Percentiles rank a stretch among this genome's conserved stretches.
Evolutionary conservation across 2,797 vertebrate genomes (phyloP).

Genomic region (Gouania willdenowi): DNA sequence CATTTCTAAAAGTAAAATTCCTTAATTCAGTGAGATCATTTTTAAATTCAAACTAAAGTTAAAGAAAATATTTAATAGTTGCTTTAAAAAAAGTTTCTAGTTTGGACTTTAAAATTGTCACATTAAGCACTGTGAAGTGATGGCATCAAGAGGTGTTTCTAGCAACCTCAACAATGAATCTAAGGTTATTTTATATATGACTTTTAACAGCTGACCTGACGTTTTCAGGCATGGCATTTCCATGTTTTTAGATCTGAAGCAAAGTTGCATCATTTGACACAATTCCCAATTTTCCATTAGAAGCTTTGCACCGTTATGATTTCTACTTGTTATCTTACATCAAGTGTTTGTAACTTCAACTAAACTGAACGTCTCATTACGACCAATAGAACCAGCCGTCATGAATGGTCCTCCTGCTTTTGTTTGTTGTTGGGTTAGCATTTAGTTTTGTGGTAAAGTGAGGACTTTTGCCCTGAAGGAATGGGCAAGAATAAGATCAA

Average conservation of each 20-base stretch:
- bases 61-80: no score
- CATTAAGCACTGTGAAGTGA: no score
- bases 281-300: not conserved
- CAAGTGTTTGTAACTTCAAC: constrained; percentile 38
- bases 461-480: constrained; percentile 26
- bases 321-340: constrained; percentile 25
- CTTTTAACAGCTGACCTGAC: not conserved
- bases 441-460: constrained; percentile 47
- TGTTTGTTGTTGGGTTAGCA: constrained; percentile 51
- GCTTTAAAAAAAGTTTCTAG: no score
- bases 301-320: not conserved
- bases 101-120: no score
- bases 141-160: no score
- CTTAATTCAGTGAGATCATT: no score
- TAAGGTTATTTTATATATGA: no score
- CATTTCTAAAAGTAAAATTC: no score
- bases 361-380: constrained; percentile 27
- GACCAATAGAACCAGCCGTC: constrained; percentile 28
- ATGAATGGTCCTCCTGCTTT: constrained; percentile 42
- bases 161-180: no score
- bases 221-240: not conserved
- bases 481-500: constrained; percentile 46
- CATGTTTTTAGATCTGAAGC: no score
- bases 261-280: constrained; percentile 3
- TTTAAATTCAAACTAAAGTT: no score